Percentiles rank a stretch among this genome's conserved stretches.
Conservation (phyloP, 2,113 vertebrate species). For the Butorides virescens region DNA sequence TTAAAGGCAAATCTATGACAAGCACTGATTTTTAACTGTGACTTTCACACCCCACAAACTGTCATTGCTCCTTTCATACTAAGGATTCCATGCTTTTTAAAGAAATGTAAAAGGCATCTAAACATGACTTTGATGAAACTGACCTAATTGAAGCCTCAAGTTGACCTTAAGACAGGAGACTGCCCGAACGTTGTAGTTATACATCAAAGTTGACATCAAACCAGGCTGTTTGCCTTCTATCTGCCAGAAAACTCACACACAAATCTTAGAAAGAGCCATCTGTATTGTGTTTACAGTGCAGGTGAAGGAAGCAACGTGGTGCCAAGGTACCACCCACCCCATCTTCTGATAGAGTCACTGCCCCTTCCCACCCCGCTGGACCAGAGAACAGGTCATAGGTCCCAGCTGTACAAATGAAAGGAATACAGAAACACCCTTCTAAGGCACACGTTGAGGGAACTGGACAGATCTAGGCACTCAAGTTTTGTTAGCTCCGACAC, state of each 20-base stretch:
- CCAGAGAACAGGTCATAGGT: neutral
- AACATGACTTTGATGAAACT: neutral
- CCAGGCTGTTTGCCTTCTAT: neutral
- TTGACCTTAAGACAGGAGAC: neutral
- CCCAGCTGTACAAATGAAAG: neutral
- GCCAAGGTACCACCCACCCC: neutral
- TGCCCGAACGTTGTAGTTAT: neutral
- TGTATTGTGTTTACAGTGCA: neutral
- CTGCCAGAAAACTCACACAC: neutral
- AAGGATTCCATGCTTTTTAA: neutral
- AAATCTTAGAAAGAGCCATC: neutral
- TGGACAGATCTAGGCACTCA: neutral
- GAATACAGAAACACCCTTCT: neutral
- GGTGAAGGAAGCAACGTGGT: neutral
- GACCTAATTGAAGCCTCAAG: neutral
- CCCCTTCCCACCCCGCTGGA: neutral
- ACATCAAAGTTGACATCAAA: neutral
- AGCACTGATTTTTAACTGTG: neutral
- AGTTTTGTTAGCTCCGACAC: neutral
- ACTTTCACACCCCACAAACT: neutral
- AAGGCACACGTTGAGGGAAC: neutral
- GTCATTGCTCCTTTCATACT: neutral
- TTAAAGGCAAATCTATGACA: neutral
- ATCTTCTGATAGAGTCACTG: neutral
- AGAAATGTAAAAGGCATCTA: neutral